A percentile compares a stretch with the other conserved stretches of the same genome.
These are phyloP conservation scores for Vesta saturnalis DNA, from an alignment of 2,888 invertebrate genomes.

Conservation along the genomic window DNA sequence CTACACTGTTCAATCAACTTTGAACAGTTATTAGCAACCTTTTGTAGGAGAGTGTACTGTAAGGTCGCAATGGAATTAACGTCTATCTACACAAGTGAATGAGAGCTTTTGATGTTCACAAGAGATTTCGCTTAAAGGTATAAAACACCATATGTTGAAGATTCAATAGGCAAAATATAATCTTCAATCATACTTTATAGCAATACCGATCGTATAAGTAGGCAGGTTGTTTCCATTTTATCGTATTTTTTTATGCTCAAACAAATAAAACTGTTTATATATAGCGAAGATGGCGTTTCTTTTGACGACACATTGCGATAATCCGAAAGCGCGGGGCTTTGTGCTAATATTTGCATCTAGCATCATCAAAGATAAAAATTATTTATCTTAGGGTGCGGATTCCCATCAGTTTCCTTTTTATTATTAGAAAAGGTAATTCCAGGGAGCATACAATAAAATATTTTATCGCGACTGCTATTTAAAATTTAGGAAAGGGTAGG, in stretches of 20 bases:
- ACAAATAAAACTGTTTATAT: conserved; percentile 57
- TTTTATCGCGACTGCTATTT: conserved; percentile 50
- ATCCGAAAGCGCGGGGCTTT: conserved; percentile 37
- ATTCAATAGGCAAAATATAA: conserved; percentile 50
- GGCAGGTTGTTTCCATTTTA: conserved; percentile 41
- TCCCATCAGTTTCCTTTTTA: conserved; percentile 51
- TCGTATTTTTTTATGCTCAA: conserved; percentile 45
- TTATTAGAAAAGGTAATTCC: conserved; percentile 54
- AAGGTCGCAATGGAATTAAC: neutral
- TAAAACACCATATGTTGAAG: conserved; percentile 20
- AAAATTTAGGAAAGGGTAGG: conserved; percentile 47
- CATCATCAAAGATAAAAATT: conserved; percentile 53
- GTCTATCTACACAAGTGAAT: neutral
- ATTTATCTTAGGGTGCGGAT: conserved; percentile 49
- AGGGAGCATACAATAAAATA: conserved; percentile 52
- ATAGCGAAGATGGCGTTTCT: conserved; percentile 45
- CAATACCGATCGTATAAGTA: conserved; percentile 29
- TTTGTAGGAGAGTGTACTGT: too few relatives aligned
- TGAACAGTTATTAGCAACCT: neutral
- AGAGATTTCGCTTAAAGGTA: neutral
- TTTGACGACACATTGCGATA: conserved; percentile 40
- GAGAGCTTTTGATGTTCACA: neutral
- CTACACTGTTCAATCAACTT: too few relatives aligned
- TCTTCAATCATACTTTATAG: conserved; percentile 50
- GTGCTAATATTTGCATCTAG: conserved; percentile 50